phyloP scores from a whole-genome alignment of 2,888 invertebrate genomes.

The Leptothorax acervorum region DNA sequence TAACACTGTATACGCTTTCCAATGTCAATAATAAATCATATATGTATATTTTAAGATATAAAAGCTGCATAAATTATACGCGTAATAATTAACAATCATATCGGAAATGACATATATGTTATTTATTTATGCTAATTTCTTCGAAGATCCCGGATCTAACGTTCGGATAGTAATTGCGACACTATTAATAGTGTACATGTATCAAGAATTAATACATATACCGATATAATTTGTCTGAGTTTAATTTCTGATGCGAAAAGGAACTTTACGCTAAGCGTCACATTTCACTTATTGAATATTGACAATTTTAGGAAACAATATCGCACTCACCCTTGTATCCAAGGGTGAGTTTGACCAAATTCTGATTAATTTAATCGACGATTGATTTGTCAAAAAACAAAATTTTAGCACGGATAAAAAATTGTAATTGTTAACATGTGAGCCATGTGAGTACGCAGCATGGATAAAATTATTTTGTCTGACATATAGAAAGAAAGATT shows the following conservation, averaged over 20 bases:
- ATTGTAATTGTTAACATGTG: too few relatives aligned
- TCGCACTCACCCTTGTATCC: neutral
- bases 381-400: neutral
- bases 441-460: too few relatives aligned
- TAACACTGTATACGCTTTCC: constrained; percentile 78
- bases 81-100: constrained; percentile 36
- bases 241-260: neutral
- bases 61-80: constrained; percentile 27
- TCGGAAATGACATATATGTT: neutral
- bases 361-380: neutral
- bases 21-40: constrained; percentile 78
- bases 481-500: neutral
- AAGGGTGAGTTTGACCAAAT: neutral
- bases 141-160: neutral
- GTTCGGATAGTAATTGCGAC: neutral
- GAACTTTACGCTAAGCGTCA: neutral
- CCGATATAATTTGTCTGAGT: neutral
- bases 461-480: neutral
- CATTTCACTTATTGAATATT: neutral
- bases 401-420: neutral
- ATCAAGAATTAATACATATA: neutral
- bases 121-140: constrained; percentile 5
- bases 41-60: constrained; percentile 73
- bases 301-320: neutral
- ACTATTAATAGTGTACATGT: neutral